Conservation (phyloP, 2,888 invertebrate species). For the Brassicogethes aeneus region DNA sequence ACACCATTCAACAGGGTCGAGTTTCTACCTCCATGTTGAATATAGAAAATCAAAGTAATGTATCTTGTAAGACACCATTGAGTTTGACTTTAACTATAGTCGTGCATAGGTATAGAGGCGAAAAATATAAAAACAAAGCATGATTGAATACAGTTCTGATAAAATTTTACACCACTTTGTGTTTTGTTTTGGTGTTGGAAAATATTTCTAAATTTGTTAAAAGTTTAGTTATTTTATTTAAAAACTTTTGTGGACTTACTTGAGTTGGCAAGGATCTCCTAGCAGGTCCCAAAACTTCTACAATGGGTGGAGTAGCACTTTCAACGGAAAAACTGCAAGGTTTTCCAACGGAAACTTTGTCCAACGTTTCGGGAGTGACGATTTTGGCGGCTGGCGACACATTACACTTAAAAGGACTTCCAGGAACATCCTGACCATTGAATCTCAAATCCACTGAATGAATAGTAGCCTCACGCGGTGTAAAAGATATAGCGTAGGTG, state of each 20-base stretch:
- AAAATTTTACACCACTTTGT: no score
- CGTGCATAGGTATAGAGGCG: no score
- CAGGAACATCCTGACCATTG: constrained; percentile 93
- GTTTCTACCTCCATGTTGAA: no score
- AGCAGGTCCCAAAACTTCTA: constrained; percentile 71
- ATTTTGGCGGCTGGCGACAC: constrained; percentile 79
- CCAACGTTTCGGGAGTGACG: constrained; percentile 73
- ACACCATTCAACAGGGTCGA: no score
- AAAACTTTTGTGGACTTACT: constrained; percentile 26
- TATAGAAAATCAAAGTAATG: no score
- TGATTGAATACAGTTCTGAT: no score
- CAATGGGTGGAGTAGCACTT: constrained; percentile 71
- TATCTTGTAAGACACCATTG: no score
- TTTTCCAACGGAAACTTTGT: constrained; percentile 82
- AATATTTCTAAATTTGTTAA: no score
- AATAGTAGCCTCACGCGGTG: constrained; percentile 81
- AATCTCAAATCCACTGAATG: constrained; percentile 94
- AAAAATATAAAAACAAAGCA: no score
- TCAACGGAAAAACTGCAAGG: constrained; percentile 80
- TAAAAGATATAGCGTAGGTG: constrained; percentile 94
- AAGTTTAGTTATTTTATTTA: no score
- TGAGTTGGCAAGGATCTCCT: constrained; percentile 63
- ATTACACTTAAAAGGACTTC: constrained; percentile 73
- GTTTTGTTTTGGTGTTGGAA: no score
- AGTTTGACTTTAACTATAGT: no score